A percentile compares a stretch with the other conserved stretches of the same genome.
Evolutionary conservation across 2,113 vertebrate species (phyloP).

Genomic region (Phaetusa simplex): DNA sequence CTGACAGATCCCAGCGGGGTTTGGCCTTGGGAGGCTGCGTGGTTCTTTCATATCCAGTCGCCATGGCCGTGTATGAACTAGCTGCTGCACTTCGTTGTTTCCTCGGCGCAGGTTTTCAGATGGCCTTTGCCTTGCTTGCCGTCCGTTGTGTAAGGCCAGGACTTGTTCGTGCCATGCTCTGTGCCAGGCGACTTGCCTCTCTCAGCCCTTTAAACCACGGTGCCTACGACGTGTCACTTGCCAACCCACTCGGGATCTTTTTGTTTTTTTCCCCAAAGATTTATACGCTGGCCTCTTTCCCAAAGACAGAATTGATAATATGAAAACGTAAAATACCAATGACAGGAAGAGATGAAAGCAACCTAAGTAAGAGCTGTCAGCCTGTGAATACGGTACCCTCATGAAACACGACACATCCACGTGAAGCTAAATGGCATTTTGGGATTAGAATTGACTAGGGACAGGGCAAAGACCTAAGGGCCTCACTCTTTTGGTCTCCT

Average conservation of each 20-base stretch:
- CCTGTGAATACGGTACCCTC: neutral
- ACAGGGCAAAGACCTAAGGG: neutral
- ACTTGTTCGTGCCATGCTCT: rapidly evolving
- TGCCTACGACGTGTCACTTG: neutral
- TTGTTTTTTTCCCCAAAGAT: neutral
- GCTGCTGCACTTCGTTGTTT: neutral
- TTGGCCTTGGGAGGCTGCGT: neutral
- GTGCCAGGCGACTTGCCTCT: neutral
- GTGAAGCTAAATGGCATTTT: neutral
- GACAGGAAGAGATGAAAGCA: neutral
- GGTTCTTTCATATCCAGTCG: neutral
- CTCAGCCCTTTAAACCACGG: neutral
- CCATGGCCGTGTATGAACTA: neutral
- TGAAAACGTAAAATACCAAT: neutral
- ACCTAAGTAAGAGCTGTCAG: neutral
- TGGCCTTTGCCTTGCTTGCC: neutral
- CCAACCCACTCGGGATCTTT: neutral
- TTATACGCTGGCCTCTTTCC: neutral
- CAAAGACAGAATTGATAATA: neutral
- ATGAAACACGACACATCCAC: neutral
- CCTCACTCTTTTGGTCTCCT: neutral
- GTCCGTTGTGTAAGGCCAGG: neutral
- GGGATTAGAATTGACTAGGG: neutral
- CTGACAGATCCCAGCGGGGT: neutral
- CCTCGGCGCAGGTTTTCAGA: neutral